Evolutionary conservation across 2,113 vertebrate genomes (phyloP).

Genomic region (Hypanus sabinus): DNA sequence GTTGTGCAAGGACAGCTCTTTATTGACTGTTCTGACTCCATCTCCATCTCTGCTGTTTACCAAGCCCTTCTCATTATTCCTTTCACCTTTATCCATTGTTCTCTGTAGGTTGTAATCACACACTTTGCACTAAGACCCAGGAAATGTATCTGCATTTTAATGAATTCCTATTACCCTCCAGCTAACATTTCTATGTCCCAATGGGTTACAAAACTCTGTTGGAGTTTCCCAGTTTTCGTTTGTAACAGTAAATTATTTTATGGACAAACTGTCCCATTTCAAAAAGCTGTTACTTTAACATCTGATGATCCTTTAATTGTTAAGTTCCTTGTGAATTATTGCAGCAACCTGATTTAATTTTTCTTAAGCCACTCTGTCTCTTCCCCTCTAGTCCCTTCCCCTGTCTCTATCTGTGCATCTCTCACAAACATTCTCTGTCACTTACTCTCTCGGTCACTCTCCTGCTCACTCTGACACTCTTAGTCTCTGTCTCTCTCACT

Average conservation of each 20-base stretch:
- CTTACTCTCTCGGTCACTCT: no score
- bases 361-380: no score
- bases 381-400: no score
- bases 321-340: neutral
- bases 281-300: no score
- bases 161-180: neutral
- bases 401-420: no score
- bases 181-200: no score
- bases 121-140: neutral
- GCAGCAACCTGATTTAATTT: no score
- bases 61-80: neutral
- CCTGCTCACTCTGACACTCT: neutral
- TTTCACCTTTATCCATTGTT: neutral
- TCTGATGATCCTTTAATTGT: no score
- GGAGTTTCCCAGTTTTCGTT: neutral
- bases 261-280: neutral
- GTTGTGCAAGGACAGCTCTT: neutral
- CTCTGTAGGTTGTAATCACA: neutral
- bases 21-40: neutral
- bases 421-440: no score
- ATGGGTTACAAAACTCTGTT: neutral
- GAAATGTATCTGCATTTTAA: neutral
- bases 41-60: neutral
- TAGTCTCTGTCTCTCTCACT: neutral
- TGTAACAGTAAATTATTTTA: neutral